These are phyloP conservation scores for Torymus tubicola DNA, from an alignment of 2,888 invertebrate genomes.

Conservation along the genomic window DNA sequence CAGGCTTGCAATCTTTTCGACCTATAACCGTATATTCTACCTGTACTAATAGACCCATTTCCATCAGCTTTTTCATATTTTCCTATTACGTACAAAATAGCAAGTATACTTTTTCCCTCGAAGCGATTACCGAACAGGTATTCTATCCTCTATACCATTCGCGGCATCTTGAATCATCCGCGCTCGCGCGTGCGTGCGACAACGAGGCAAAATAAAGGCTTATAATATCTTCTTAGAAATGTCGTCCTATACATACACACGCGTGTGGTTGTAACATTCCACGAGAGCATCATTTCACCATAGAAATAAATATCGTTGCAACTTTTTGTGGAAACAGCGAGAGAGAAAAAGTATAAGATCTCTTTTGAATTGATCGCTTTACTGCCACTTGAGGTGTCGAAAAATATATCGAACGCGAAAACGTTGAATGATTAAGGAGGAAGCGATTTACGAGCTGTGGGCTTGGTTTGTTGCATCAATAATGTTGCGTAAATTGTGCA, in stretches of 20 bases:
- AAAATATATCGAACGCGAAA: not conserved
- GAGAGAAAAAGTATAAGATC: too few species aligned
- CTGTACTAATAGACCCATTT: too few species aligned
- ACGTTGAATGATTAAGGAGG: slow-evolving; percentile 7
- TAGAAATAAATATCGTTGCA: too few species aligned
- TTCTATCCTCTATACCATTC: slow-evolving; percentile 3
- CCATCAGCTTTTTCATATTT: not conserved
- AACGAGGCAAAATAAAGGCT: slow-evolving; percentile 20
- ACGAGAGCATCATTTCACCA: too few species aligned
- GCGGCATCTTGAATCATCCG: slow-evolving; percentile 6
- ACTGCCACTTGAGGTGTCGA: not conserved
- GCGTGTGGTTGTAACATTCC: slow-evolving; percentile 25
- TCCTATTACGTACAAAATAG: not conserved
- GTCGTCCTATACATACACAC: not conserved
- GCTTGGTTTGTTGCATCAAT: slow-evolving; percentile 39
- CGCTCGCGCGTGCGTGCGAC: not conserved
- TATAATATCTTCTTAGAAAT: slow-evolving; percentile 33
- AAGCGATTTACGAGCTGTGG: slow-evolving; percentile 22
- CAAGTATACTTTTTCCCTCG: not conserved
- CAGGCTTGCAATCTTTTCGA: too few species aligned
- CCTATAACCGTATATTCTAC: too few species aligned
- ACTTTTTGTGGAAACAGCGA: too few species aligned
- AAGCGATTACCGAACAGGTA: slow-evolving; percentile 23
- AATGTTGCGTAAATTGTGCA: slow-evolving; percentile 42
- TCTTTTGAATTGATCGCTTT: not conserved